Base-by-base conservation (phyloP, 2,888 invertebrate genomes). In the Morinoia aosen region DNA sequence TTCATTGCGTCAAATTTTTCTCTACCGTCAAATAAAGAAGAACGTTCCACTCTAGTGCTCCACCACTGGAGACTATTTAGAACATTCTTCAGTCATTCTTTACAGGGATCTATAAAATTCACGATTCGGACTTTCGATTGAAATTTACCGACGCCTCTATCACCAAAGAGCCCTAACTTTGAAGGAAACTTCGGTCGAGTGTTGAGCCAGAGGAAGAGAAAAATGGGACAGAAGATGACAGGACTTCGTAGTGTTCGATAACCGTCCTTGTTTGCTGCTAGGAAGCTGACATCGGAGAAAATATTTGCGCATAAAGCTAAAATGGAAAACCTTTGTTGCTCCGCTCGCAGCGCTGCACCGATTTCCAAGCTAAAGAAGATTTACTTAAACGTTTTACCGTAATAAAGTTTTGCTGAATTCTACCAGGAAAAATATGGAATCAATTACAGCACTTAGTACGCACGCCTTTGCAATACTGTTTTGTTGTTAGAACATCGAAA, bases 81-180 rank as follows among this genome's bases (percentile, higher is more conserved):
- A 76, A 76, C 25, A 76, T 76, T 76, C 33, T 76, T 33, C 76
- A 76, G 25, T 76, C 76, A 76, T 76, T 25, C 76, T 76, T 76
- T 76, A 76, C 76, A 76, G 76, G 76, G 76, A 76, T 76, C 76
- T 33, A 76, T 76, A 76, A 76, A 76, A 76, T 76, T 76, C 76
- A 76, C 76, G 76, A 76, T 76, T 76, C 76, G 3, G 76, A 76
- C 76, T 76, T 76, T 76, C 76, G 76, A 76, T 76, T 76, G 76
- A 76, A 76, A 76, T 76, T 76, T 76, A 76, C 76, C 33, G 76
- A 76, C 25, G 76, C 76, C 76, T 76, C 76, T 76, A 76, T 76
- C 76, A 76, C 76, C 25, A 76, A 76, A 76, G 76, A 76, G 33
- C 76, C 76, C 76, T 76, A 76, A 76, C 76, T 76, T 76, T 33